Evolutionary conservation across 2,797 vertebrate species (phyloP), one percentile per base, ranked within the genome.

Genomic region (Morus bassanus): DNA sequence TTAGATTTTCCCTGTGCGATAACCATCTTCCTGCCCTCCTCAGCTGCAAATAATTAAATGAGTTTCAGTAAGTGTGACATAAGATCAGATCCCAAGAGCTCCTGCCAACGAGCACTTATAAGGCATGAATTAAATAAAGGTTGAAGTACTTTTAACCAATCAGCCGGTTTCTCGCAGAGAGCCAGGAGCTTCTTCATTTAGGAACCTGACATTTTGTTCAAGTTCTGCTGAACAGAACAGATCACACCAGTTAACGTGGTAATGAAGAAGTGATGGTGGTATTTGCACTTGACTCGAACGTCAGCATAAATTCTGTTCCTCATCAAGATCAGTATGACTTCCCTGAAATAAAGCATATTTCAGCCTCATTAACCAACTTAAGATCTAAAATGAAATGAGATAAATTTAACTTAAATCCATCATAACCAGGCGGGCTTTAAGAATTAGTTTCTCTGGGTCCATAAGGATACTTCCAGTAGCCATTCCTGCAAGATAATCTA

Each of bases 81-180:
- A 89, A 96, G 96, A 96, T 95, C 89, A 96, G 94, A 96, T 97
- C 97, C 94, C 89, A 37, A 82, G 87, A 96, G 96, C 79, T 96
- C 65, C 86, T 95, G 95, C 95, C 95, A 96, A 96, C 89, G 92
- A 95, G 94, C 93, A 93, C 91, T 96, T 93, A 74, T 75, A 95
- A 95, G 92, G 87, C 95, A 93, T 89, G 96, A 95, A 96, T 97
- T 96, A 97, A 97, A 96, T 92, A 96, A 96, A 96, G 93, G 96
- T 87, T 97, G 96, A 94, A 94, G 91, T 80, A 95, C 96, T 97
- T 97, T 93, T 91, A 95, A 82, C 93, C 96, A 96, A 91, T 95
- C 94, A 91, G 77, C 56, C 7, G 0, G 83, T 80, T 95, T 93
- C 94, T 96, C n/a, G 10, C 13, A 1, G 89, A 72, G 83, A 94